Base-by-base conservation (phyloP, 1,140 invertebrate genomes). In the Drosophila sturtevanti region DNA sequence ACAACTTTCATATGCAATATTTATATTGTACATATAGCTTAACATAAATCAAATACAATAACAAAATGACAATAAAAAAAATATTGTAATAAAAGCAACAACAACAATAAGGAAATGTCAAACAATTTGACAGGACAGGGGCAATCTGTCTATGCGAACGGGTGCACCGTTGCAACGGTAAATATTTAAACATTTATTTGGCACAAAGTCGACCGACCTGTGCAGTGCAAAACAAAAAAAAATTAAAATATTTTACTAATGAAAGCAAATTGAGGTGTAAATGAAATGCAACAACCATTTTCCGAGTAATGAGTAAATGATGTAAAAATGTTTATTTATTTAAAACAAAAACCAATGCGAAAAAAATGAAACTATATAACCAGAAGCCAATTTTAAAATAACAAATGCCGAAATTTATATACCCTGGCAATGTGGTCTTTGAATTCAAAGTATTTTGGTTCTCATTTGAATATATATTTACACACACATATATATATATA, bases 131-230 rank as follows among this genome's bases (percentile, higher is more conserved):
- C 54, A 56, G 35, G 54, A 56, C 54, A 34, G 54, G 54, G 54
- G 35, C 54, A 56, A 56, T 27, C 16, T 56, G 54, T 56, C 54
- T 56, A 56, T 34, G 27, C 54, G 14, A 56, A 18, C 3, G 14
- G 54, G 3, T 24, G 12, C 24, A 11, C 5, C 14, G 22, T 1
- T 56, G 54, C 54, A 56, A 14, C 54, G 14, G 27, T 55, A 55
- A 55, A 56, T 56, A 34, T 56, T 56, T 34, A 56, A 56, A 56
- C 54, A 56, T 56, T 31, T 56, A 56, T 31, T 56, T 56, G 54
- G 54, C 54, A 56, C 27, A 31, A 9, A 31, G 24, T 55, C 14
- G 52, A 31, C 21, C 14, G 52, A 31, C 21, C 14, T 6, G 41
- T 48, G 14, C 14, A 27, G 12, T 14, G 14, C 14, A 16, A 7